A percentile compares a stretch with the other conserved stretches of the same genome.
phyloP scores from a whole-genome alignment of 2,113 vertebrate species.

The Irena cyanogastra region DNA sequence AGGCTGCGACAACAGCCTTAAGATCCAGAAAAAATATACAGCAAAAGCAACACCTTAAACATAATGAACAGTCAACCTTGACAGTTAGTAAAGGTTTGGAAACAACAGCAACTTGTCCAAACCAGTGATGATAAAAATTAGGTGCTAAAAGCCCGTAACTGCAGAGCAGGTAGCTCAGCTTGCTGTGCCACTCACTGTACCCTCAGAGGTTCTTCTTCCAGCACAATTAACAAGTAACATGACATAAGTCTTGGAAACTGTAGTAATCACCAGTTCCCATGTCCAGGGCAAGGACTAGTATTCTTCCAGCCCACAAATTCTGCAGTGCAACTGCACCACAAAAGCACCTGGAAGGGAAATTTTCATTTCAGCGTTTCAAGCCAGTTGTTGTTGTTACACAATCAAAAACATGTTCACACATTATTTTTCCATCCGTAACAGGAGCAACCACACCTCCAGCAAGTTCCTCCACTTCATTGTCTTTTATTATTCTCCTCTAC shows the following conservation, averaged over 20 bases:
- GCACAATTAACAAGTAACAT: background rate
- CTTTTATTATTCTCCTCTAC: background rate
- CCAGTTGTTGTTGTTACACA: background rate
- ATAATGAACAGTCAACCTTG: background rate
- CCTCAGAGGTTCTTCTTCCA: background rate
- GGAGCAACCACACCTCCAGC: background rate
- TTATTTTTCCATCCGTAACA: background rate
- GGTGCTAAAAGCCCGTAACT: background rate
- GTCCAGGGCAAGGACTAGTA: background rate
- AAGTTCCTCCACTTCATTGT: background rate
- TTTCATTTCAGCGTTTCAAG: background rate
- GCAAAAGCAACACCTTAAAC: background rate
- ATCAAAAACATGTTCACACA: constrained; percentile 1
- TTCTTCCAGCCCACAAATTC: background rate
- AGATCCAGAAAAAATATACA: background rate
- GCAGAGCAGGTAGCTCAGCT: background rate
- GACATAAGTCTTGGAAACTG: constrained; percentile 25
- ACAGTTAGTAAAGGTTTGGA: background rate
- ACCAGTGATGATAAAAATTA: background rate
- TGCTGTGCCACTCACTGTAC: background rate
- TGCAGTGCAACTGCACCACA: background rate
- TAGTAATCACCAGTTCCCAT: constrained; percentile 12
- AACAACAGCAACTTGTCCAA: background rate
- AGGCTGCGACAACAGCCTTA: background rate
- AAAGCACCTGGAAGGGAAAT: constrained; percentile 36